phyloP scores from a whole-genome alignment of 2,797 vertebrate species.

The Poeciliopsis turneri region DNA sequence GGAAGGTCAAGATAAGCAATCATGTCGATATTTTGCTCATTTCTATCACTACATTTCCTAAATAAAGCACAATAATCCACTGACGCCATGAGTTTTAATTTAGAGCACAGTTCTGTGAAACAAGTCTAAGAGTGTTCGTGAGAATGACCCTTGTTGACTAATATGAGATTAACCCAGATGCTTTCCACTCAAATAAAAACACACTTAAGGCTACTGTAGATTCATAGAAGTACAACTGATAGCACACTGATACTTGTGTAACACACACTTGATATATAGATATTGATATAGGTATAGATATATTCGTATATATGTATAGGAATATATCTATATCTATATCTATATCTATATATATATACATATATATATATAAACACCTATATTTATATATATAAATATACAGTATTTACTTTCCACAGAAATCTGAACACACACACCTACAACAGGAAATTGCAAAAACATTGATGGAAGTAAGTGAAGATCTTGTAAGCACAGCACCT shows the following conservation, averaged over 20 bases:
- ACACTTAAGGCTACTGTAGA: slow-evolving; percentile 39
- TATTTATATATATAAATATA: too few species aligned
- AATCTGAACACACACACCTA: slow-evolving; percentile 9
- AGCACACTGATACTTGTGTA: slow-evolving; percentile 27
- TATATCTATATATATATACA: too few species aligned
- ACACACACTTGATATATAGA: neutral
- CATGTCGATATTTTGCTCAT: neutral
- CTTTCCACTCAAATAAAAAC: slow-evolving; percentile 68
- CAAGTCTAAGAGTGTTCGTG: slow-evolving; percentile 64
- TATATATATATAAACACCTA: too few species aligned
- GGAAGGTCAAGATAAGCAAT: neutral
- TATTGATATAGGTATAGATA: too few species aligned
- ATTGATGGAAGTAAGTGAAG: slow-evolving; percentile 1
- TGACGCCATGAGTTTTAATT: slow-evolving; percentile 48
- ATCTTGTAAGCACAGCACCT: neutral
- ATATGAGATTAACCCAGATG: slow-evolving; percentile 83
- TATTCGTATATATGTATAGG: too few species aligned
- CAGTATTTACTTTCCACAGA: neutral
- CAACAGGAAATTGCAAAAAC: slow-evolving; percentile 16
- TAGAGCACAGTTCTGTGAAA: slow-evolving; percentile 60
- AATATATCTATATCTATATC: too few species aligned
- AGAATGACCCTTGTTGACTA: slow-evolving; percentile 75
- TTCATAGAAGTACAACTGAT: slow-evolving; percentile 27
- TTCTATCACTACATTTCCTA: slow-evolving; percentile 15
- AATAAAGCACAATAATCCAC: slow-evolving; percentile 26